These are phyloP conservation scores for Scolopax rusticola DNA, from an alignment of 2,797 vertebrate genomes.

Conservation along the genomic window DNA sequence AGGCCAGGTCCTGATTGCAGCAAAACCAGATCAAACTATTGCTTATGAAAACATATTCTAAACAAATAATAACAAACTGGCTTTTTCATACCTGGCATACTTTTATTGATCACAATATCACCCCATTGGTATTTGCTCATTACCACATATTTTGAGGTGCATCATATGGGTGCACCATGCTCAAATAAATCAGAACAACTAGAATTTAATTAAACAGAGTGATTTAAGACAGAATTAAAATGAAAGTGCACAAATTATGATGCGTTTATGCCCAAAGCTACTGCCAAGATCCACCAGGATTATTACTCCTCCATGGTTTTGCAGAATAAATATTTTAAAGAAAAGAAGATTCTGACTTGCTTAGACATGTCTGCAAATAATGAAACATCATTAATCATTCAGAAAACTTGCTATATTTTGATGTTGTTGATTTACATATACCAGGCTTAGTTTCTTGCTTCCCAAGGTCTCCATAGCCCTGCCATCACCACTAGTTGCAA, in stretches of 20 bases:
- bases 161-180: accelerated
- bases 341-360: not conserved
- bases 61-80: not conserved
- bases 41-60: not conserved
- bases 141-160: not conserved
- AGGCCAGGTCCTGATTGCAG: not conserved
- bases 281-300: not conserved
- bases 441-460: not conserved
- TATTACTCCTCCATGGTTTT: not conserved
- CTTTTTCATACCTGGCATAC: not conserved
- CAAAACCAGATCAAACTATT: not conserved
- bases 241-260: not conserved
- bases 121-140: not conserved
- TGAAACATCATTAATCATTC: not conserved
- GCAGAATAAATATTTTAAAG: not conserved
- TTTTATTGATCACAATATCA: not conserved
- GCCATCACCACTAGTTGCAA: slow-evolving; percentile 45
- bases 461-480: not conserved
- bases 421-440: not conserved
- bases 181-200: not conserved
- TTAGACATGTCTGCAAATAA: not conserved
- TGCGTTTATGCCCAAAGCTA: not conserved
- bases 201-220: not conserved
- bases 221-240: not conserved
- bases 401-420: not conserved